A percentile compares a stretch with the other conserved stretches of the same genome.
Evolutionary conservation across 2,113 vertebrate genomes (phyloP).

Genomic region (Zingel zingel): DNA sequence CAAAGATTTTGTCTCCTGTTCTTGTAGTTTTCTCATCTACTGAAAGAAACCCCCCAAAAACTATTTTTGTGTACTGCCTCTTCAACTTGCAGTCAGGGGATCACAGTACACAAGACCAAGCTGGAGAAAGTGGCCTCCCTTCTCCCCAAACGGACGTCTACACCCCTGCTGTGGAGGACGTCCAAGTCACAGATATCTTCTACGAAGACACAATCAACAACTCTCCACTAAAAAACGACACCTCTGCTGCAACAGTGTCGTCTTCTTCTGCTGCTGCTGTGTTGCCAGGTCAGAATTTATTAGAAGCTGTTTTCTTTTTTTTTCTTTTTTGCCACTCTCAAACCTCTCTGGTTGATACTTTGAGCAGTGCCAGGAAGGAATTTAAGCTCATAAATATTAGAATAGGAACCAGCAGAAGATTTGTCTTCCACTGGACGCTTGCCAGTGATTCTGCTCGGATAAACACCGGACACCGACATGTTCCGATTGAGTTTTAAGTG

Average conservation of each 20-base stretch:
- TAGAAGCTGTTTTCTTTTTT: background rate
- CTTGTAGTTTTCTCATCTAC: background rate
- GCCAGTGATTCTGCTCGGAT: background rate
- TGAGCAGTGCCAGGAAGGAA: background rate
- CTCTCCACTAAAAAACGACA: constrained; percentile 37
- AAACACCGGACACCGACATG: background rate
- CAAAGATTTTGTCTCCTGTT: background rate
- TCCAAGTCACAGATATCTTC: constrained; percentile 78
- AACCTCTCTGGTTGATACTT: background rate
- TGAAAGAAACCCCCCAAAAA: background rate
- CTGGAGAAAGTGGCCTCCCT: constrained; percentile 28
- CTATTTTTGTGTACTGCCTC: background rate
- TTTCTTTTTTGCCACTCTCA: background rate
- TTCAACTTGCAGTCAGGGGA: constrained; percentile 33
- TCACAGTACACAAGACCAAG: constrained; percentile 26
- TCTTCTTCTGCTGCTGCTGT: background rate
- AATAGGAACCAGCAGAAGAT: constrained; percentile 9
- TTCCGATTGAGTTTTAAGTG: background rate
- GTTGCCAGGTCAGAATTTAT: constrained; percentile 57
- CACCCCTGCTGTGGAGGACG: constrained; percentile 58
- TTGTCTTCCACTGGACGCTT: background rate
- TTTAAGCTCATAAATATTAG: constrained; percentile 22
- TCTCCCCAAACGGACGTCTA: constrained; percentile 41
- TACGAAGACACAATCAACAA: constrained; percentile 72
- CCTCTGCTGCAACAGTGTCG: constrained; percentile 3